Base-by-base conservation (phyloP, 2,113 vertebrate species). In the Bubo blakistoni region DNA sequence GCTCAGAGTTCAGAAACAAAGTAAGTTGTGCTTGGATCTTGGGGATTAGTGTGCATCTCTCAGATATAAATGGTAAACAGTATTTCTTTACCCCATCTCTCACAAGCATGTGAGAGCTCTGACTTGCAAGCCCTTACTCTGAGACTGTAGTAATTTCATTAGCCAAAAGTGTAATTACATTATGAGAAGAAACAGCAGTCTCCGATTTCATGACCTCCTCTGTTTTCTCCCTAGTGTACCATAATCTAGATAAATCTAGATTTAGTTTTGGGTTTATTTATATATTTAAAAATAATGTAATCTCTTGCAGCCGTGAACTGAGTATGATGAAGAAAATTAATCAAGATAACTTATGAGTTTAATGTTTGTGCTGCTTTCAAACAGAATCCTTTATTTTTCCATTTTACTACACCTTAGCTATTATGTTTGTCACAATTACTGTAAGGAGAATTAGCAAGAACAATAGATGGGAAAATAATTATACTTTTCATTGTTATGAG, bases 151-250 rank as follows among this genome's bases (percentile, higher is more conserved):
- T 95, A 71, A 97, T 96, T 97, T 96, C 80, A 88, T 97, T 97
- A 96, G 72, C 49, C 85, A 88, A 88, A 96, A 93, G 69, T 93
- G 85, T 97, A 97, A 96, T 97, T 97, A 96, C 92, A 86, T 97
- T 97, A 94, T 91, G 88, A 97, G 84, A 78, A 94, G 76, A 93
- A 80, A 66, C 86, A 93, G 76, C 89, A 86, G 72, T 61, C 95
- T 95, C 74, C 6, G 11, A 94, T 96, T 97, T 78, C 96, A 46
- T 96, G 95, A 92, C 95, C 94, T 92, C 63, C 44, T 92, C 90
- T 95, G 79, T 95, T 97, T 92, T 92, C 67, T 95, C 92, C 91
- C 97, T 34, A 46, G 90, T 54, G 91, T 83, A 72, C 82, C 44
- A 30, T 96, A 91, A 96, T 94, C 92, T 95, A 92, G 92, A 88